Percentiles rank a stretch among this genome's conserved stretches.
phyloP scores from a whole-genome alignment of 1,140 invertebrate genomes.

The Zaprionus ornatus region DNA sequence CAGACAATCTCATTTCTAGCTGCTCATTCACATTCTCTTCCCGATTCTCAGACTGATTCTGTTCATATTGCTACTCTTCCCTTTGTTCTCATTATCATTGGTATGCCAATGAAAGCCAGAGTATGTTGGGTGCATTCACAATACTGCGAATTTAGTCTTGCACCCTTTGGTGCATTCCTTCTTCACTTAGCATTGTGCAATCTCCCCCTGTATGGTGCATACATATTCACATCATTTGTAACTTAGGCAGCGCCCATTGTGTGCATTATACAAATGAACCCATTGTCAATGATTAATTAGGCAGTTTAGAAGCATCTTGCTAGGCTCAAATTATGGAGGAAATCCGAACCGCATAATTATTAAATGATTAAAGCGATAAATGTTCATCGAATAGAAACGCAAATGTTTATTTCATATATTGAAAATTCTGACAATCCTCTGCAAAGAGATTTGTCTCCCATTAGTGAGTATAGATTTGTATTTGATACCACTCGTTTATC shows the following conservation, averaged over 20 bases:
- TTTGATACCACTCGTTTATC: not conserved
- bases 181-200: not conserved
- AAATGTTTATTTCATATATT: not conserved
- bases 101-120: not conserved
- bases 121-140: not conserved
- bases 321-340: constrained; percentile 9
- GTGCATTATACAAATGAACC: constrained; percentile 30
- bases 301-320: constrained; percentile 10
- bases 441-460: not conserved
- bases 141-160: not conserved
- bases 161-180: not conserved
- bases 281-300: constrained; percentile 49
- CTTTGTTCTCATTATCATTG: not conserved
- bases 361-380: constrained; percentile 14
- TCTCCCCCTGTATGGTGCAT: not conserved
- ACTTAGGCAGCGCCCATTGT: not conserved
- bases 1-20: constrained; percentile 18
- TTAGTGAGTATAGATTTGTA: not conserved
- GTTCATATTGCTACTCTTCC: not conserved
- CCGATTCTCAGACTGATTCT: not conserved
- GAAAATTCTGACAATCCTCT: not conserved
- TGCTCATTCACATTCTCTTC: not conserved
- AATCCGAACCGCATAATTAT: constrained; percentile 5
- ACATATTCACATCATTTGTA: not conserved
- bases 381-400: not conserved